Base-by-base conservation (phyloP, 2,797 vertebrate genomes). In the Neosalanx taihuensis region DNA sequence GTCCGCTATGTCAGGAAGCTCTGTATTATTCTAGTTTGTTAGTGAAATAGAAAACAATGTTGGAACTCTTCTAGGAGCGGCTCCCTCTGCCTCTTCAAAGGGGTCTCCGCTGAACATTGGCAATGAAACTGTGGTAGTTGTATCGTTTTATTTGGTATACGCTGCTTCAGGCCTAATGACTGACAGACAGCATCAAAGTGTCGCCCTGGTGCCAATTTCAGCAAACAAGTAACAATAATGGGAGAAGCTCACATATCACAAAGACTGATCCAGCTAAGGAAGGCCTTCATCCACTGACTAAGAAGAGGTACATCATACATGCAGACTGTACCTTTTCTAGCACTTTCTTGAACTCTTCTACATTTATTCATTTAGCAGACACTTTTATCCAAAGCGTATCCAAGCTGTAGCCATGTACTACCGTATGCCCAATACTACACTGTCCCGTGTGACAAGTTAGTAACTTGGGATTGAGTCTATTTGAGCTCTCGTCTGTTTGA, bases 1-100 rank as follows among this genome's bases (percentile, higher is more conserved):
- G 2, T 57, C 67, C 30, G 33, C 63, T 69, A n/a, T 9, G n/a
- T 35, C 30, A 65, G 71, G 63, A 72, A 66, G 71, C 30, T 31
- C 35, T 23, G 3, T 41, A 35, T 72, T 46, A 72, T 66, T 66
- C 33, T 46, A 26, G 9, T 35, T 59, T 23, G 41, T 46, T 37
- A 72, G 20, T 57, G n/a, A 20, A 5, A 33, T 18, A 64, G 26
- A 31, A 41, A 33, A 35, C 69, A n/a, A 17, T 30, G 37, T 66
- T 66, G 9, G 1, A 46, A 37, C 12, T 51, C 5, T 51, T n/a
- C 30, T 59, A 18, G 13, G 6, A 31, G 31, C n/a, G 18, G 10
- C 51, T 51, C 35, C 26, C 62, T 31, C 35, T 41, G 51, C 33
- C 26, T 66, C 35, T 41, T 58, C 31, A 57, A 51, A 51, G 29